Base-by-base conservation (phyloP, 2,888 invertebrate species). In the Itoplectis maculator region DNA sequence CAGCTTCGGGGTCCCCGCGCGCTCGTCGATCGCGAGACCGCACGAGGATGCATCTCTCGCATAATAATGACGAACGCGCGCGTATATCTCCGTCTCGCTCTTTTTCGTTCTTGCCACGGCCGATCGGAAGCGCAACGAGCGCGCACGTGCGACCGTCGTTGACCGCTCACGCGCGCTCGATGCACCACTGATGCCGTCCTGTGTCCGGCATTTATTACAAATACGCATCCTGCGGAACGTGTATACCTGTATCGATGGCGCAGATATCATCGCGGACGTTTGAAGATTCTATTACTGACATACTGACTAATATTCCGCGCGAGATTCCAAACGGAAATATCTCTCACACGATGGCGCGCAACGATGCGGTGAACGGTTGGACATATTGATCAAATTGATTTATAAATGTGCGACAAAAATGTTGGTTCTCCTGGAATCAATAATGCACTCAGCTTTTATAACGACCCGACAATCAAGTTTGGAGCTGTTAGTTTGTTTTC, bases 141-240 rank as follows among this genome's bases (percentile, higher is more conserved):
- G 70, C 82, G 83, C 83, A 83, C 83, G 83, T 83, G 83, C 83
- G 83, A 35, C 61, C 83, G 80, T 80, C 80, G 73, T 70, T 77
- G 83, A 80, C 83, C 83, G 77, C 45, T 83, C 83, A 77, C 77
- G 73, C 80, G 80, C 73, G 73, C 68, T 75, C 80, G 77, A 77
- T 77, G 29, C 63, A 37, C 61, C 73, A 65, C 65, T 15, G n/a
- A n/a, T n/a, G 9, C 61, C 37, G 61, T 15, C 47, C 40, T 37
- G 35, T 61, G 37, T 61, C 61, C 35, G 9, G 20, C 40, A 40
- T 42, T 65, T 42, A 65, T 40, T 65, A 20, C 65, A 42, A 65
- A 65, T 42, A 65, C 65, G 61, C 61, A 61, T 61, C 61, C 61
- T 61, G 37, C 37, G 37, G 15, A 37, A 61, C n/a, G n/a, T 61